Evolutionary conservation across 2,113 vertebrate genomes (phyloP), one percentile per base, ranked within the genome.

Genomic region (Aptenodytes patagonicus): DNA sequence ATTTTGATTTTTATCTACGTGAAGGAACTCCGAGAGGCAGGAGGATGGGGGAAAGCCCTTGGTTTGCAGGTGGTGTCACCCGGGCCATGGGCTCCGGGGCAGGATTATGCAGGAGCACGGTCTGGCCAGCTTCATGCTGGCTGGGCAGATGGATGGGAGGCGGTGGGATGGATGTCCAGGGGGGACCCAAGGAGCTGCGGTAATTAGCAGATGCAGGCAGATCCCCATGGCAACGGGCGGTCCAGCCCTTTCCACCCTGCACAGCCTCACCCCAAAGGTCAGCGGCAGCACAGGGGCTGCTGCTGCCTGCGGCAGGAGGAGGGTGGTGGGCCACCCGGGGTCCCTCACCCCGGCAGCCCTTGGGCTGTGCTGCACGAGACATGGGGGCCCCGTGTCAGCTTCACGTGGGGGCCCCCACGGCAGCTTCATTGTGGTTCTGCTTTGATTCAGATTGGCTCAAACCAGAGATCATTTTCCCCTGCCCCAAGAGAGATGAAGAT

Each of bases 1-100:
- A 0, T 5, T 46, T 5, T 6, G 10, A 16, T 34, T 40, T 38
- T 19, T 17, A 13, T 7, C 49, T 3, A 4, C 0, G 1, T 3
- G n/a, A 52, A 80, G 38, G 71, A 32, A 31, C 14, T 10, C 26
- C 0, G 1, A 52, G 55, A 69, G 17, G 61, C n/a, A 64, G 57
- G 18, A 62, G 79, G 62, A n/a, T 1, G 9, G 21, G 17, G 64
- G 40, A 52, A 46, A 71, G 28, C 19, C 61, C 64, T 52, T 4
- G 34, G 25, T 8, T 36, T 51, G 66, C 47, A 18, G 32, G 32
- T 25, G n/a, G 17, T 13, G 17, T 38, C 49, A 24, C 8, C 44
- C 25, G 26, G 52, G 21, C 49, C 12, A 1, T 2, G 38, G 40
- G 58, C 19, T 52, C 21, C 2, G 1, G 49, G 62, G 38, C 17